Base-by-base conservation (phyloP, 2,113 vertebrate species). In the Tringa solitaria region DNA sequence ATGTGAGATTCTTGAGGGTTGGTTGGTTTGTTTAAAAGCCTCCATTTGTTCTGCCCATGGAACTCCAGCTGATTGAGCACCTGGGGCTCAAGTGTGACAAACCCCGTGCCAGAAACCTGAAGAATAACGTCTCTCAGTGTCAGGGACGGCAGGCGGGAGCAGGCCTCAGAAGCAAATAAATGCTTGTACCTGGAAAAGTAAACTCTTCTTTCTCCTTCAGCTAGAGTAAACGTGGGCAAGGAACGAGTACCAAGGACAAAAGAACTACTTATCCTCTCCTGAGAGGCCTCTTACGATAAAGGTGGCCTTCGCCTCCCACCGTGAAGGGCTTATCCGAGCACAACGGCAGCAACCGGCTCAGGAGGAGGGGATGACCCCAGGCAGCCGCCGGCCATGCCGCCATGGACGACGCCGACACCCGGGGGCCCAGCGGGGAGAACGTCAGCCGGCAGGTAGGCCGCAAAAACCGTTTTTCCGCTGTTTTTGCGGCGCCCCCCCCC, bases 251-350 rank as follows among this genome's bases (percentile, higher is more conserved):
- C 2, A 10, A 23, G 54, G 11, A 12, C 54, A 20, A 37, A 39
- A 32, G 32, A 6, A 0, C 18, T 11, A 1, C 9, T 17, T 0
- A 2, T 2, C 4, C 24, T 17, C 32, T 6, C 30, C 45, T 3
- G 11, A 14, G 22, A 24, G 22, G 18, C 2, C 8, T 9, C 59
- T 45, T 1, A 18, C 1, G 37, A 4, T 1, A 16, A 23, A 53
- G 10, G 27, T 2, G 82, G 23, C 33, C 23, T 13, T 14, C 5
- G 17, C 15, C 26, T 5, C 14, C 50, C 43, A 18, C 53, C 33
- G 0, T 6, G 3, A 13, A 35, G 20, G 33, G 37, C 33, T 5
- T 8, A 9, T 5, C 8, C 15, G 14, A 3, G 22, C 16, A 7
- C 27, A 2, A 19, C n/a, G 2, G 17, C 5, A 33, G 46, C 53